Conservation (phyloP, 2,797 vertebrate species). For the Phoeniculus purpureus region DNA sequence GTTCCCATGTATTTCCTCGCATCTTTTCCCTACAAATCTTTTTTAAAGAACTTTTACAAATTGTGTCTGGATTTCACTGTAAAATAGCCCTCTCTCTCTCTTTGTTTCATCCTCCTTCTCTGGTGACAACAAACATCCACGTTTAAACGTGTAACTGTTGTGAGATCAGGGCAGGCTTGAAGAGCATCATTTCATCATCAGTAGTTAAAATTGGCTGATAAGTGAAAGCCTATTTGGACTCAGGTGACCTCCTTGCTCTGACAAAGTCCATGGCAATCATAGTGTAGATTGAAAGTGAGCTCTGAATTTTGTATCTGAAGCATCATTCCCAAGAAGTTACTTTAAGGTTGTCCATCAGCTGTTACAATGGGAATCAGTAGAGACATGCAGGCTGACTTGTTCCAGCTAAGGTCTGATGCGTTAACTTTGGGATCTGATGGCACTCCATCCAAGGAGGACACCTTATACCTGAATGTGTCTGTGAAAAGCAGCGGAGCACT, state of each 20-base stretch:
- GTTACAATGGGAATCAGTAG: not conserved
- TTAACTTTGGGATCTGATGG: not conserved
- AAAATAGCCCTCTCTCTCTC: not conserved
- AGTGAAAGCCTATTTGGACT: not conserved
- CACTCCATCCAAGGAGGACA: not conserved
- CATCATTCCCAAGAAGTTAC: not conserved
- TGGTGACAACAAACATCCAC: not conserved
- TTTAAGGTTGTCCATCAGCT: not conserved
- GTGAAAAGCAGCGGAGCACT: not conserved
- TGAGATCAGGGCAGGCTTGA: not conserved
- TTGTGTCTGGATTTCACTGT: not conserved
- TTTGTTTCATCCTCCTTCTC: not conserved
- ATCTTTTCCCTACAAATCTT: not conserved
- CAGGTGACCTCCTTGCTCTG: not conserved
- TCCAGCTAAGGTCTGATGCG: no score
- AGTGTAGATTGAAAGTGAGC: accelerated
- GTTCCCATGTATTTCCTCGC: not conserved
- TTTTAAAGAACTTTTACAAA: not conserved
- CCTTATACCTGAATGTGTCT: no score
- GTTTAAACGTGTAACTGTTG: not conserved
- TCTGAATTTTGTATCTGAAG: not conserved
- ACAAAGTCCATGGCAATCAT: not conserved
- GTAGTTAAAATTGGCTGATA: not conserved
- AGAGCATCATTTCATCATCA: not conserved
- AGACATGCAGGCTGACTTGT: not conserved